phyloP scores from a whole-genome alignment of 2,888 invertebrate species.

The Tetropium fuscum region DNA sequence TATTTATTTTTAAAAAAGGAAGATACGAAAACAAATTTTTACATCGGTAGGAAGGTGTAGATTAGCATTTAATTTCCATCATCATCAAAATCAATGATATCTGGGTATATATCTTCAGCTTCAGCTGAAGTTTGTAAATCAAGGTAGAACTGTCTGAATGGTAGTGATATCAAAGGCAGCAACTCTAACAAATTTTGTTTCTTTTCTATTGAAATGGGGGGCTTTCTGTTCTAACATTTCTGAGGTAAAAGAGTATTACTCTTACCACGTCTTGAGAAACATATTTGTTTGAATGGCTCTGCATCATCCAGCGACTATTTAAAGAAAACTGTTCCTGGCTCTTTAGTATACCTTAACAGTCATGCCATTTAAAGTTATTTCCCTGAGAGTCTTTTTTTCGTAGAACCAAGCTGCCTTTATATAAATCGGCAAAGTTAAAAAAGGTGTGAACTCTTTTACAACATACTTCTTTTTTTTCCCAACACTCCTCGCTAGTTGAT shows the following conservation, averaged over 20 bases:
- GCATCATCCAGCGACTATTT: background rate
- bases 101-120: background rate
- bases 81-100: background rate
- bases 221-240: background rate
- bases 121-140: too few relatives aligned
- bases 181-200: slow-evolving; percentile 11
- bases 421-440: background rate
- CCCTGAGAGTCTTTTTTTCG: background rate
- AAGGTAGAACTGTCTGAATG: background rate
- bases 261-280: slow-evolving; percentile 1
- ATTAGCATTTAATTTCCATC: background rate
- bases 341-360: background rate
- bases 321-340: background rate
- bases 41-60: background rate
- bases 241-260: background rate
- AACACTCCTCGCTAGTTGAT: background rate
- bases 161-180: slow-evolving; percentile 2
- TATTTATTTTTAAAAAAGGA: too few relatives aligned
- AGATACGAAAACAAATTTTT: background rate
- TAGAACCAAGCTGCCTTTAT: background rate
- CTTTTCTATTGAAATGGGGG: background rate
- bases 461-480: background rate
- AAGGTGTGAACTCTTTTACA: background rate
- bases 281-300: slow-evolving; percentile 1
- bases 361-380: slow-evolving; percentile 6